phyloP scores from a whole-genome alignment of 1,140 invertebrate species.

The Euschistus heros region DNA sequence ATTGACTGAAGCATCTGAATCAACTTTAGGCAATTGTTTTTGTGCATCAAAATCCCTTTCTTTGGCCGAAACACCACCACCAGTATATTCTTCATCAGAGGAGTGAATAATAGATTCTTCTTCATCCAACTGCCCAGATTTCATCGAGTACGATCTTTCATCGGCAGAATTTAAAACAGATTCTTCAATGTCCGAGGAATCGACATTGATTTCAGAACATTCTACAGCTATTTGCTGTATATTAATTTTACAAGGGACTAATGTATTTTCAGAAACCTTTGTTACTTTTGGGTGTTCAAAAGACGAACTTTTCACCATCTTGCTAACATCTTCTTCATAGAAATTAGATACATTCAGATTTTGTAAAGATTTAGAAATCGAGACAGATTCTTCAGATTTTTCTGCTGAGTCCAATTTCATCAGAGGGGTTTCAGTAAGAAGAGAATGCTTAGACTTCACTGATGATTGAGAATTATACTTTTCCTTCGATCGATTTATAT shows the following conservation, averaged over 20 bases:
- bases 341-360: background rate
- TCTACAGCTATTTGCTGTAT: background rate
- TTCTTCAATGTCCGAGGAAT: conserved; percentile 4
- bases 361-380: background rate
- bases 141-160: conserved; percentile 2
- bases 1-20: background rate
- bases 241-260: background rate
- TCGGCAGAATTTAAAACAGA: conserved; percentile 1
- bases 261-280: background rate
- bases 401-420: no score
- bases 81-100: background rate
- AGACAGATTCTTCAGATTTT: background rate
- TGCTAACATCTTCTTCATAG: background rate
- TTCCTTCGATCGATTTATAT: no score
- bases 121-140: background rate
- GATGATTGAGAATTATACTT: no score
- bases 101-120: conserved; percentile 1
- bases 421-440: no score
- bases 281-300: background rate
- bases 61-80: background rate
- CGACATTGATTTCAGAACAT: background rate
- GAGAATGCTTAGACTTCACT: no score
- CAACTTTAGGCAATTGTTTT: background rate
- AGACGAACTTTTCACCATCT: background rate
- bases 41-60: background rate